Base-by-base conservation (phyloP, 2,888 invertebrate species). In the Cerastis leucographa region DNA sequence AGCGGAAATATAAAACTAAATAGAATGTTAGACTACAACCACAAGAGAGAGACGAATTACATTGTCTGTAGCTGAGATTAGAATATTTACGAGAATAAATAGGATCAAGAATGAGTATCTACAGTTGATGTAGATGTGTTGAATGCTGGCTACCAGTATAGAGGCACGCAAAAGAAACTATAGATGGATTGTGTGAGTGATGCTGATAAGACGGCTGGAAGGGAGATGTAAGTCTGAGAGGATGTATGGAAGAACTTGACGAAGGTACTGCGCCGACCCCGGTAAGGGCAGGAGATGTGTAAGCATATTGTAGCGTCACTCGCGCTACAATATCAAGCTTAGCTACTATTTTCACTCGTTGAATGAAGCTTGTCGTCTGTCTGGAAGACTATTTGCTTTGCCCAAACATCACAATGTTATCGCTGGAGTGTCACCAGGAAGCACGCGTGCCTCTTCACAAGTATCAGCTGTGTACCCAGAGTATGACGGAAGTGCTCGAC, bases 401-500 rank as follows among this genome's bases (percentile, higher is more conserved):
- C 49, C 22, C 17, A n/a, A 40, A 17, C 19, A 6, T 7, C 44
- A 35, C 71, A 22, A 42, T 22, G 40, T 40, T 19, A 40, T 40
- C 25, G 25, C 72, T 17, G 40, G 46, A 59, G 12, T 46, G 12
- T 2, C 25, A 25, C 25, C 25, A 25, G 35, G 25, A 40, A 17
- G 8, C 46, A 22, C 25, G 42, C 17, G 25, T 12, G 61, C n/a
- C 8, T 40, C 51, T 51, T 51, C 51, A 51, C 22, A 12, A 54
- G 2, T 61, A 73, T 8, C 40, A 72, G 42, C n/a, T 40, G 12
- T 25, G 40, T 49, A 40, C 42, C 2, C 40, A 74, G 29, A 9
- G 19, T 51, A 74, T 51, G n/a, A 22, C 49, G 74, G 74, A 62
- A 74, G 51, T 44, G 51, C 29, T 35, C 17, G 14, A 25, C 7